Conservation (phyloP, 1,140 invertebrate species). For the Choristoneura fumiferana region DNA sequence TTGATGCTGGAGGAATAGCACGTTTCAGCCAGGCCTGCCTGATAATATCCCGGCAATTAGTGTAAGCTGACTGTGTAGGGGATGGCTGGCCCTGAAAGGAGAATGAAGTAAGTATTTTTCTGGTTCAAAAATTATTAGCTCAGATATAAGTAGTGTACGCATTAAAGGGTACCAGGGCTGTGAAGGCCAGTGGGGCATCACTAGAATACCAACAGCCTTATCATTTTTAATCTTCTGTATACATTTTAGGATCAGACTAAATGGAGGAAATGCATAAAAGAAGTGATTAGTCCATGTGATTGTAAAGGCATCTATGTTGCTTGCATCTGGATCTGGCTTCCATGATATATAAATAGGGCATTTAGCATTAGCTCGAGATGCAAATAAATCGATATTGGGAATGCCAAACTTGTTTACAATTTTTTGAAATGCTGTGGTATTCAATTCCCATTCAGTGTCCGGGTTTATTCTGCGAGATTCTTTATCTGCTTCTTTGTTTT, state of each 20-base stretch:
- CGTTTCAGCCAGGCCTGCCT: too few relatives aligned
- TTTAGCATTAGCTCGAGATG: too few relatives aligned
- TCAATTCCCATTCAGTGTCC: conserved; percentile 20
- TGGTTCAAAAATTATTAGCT: too few relatives aligned
- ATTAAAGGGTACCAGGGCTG: background rate
- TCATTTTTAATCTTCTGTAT: background rate
- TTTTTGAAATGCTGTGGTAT: background rate
- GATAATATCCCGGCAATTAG: too few relatives aligned
- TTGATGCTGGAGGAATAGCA: too few relatives aligned
- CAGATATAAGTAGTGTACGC: too few relatives aligned
- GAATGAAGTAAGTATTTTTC: background rate
- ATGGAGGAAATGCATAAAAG: conserved; percentile 7
- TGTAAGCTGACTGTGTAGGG: background rate
- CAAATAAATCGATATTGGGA: too few relatives aligned
- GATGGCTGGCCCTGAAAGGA: background rate
- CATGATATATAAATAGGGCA: background rate
- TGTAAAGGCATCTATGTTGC: conserved; percentile 1
- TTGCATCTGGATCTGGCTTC: conserved; percentile 1
- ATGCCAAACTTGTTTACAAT: too few relatives aligned
- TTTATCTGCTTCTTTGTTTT: conserved; percentile 17
- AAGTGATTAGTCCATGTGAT: background rate
- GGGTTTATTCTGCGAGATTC: conserved; percentile 12
- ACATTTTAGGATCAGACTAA: background rate
- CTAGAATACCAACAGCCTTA: background rate
- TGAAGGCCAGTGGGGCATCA: background rate